Conservation (phyloP, 2,113 vertebrate species). For the Chionodraco myersi region DNA sequence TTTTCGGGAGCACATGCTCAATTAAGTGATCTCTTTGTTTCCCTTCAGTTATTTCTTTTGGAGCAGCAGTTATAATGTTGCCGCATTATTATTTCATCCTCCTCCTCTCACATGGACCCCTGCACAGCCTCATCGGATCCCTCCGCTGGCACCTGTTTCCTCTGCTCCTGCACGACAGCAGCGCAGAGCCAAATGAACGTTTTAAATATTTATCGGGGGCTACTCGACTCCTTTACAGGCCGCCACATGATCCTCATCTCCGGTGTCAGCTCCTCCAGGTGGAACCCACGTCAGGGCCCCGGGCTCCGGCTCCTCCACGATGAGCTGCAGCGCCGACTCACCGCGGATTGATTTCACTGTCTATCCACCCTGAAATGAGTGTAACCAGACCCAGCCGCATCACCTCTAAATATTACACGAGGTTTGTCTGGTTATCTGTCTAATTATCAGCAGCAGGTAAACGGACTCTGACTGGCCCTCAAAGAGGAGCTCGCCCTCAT, state of each 20-base stretch:
- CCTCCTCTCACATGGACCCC: conserved; percentile 49
- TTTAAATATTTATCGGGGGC: conserved; percentile 89
- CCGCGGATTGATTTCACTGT: conserved; percentile 79
- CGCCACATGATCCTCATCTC: conserved; percentile 75
- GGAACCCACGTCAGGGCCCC: conserved; percentile 67
- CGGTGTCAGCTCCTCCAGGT: conserved; percentile 85
- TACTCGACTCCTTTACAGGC: conserved; percentile 65
- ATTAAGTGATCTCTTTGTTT: conserved; percentile 7
- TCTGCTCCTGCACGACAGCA: conserved; percentile 57
- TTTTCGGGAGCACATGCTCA: background rate
- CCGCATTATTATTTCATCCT: conserved; percentile 66
- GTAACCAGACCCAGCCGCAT: conserved; percentile 80
- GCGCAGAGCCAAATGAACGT: conserved; percentile 69
- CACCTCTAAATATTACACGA: conserved; percentile 82
- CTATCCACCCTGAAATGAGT: conserved; percentile 68
- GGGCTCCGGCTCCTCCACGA: conserved; percentile 38
- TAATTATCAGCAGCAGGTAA: conserved; percentile 92
- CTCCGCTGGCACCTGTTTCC: conserved; percentile 77
- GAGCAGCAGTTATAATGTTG: conserved; percentile 20
- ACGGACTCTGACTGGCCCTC: conserved; percentile 75
- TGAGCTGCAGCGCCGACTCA: conserved; percentile 64
- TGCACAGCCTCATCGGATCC: conserved; percentile 61
- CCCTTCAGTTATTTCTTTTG: conserved; percentile 2
- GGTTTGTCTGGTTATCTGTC: conserved; percentile 81
- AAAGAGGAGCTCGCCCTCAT: conserved; percentile 75